phyloP scores from a whole-genome alignment of 1,140 invertebrate genomes.

The Tetranychus cinnabarinus region DNA sequence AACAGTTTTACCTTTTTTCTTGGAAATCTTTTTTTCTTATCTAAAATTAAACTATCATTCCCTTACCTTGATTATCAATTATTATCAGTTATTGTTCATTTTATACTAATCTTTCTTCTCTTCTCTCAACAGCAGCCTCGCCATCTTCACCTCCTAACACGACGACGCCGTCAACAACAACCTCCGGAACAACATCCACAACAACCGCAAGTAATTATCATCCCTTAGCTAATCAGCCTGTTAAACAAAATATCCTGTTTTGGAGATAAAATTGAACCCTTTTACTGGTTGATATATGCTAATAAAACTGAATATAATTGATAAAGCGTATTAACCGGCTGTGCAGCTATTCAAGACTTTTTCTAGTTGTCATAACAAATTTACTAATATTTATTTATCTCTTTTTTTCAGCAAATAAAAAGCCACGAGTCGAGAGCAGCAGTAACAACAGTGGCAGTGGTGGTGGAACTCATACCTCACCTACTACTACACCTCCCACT shows the following conservation, averaged over 20 bases:
- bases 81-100: too few species aligned
- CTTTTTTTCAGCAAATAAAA: background rate
- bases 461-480: background rate
- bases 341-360: too few species aligned
- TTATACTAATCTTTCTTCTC: background rate
- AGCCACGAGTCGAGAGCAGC: background rate
- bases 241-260: too few species aligned
- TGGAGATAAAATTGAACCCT: too few species aligned
- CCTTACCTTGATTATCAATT: too few species aligned
- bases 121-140: background rate
- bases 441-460: background rate
- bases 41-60: too few species aligned
- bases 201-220: background rate
- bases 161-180: background rate
- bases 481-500: conserved; percentile 2
- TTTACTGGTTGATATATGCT: too few species aligned
- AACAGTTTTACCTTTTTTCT: background rate
- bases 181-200: background rate
- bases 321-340: too few species aligned
- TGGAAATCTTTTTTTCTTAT: background rate
- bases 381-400: too few species aligned
- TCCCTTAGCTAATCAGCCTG: background rate
- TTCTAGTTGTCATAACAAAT: too few species aligned
- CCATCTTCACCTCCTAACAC: background rate
- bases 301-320: too few species aligned